These are phyloP conservation scores for Ciconia boyciana DNA, from an alignment of 2,113 vertebrate species.

Conservation along the genomic window DNA sequence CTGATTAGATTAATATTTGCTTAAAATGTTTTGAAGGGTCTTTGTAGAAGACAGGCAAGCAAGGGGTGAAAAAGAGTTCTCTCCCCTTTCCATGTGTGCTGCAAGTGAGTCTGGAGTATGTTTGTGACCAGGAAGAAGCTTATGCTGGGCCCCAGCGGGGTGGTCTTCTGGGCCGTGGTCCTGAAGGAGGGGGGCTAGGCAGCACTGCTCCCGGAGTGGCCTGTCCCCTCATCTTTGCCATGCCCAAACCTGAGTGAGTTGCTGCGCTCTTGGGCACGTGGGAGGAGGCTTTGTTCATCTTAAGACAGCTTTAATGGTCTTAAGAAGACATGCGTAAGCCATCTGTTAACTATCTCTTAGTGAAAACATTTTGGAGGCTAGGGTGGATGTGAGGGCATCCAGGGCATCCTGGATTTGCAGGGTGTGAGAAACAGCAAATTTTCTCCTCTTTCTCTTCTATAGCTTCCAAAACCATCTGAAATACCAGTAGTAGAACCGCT, in stretches of 20 bases:
- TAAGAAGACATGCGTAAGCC: not conserved
- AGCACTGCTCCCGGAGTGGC: not conserved
- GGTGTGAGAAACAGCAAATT: not conserved
- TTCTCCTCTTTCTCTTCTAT: not conserved
- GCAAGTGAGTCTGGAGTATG: not conserved
- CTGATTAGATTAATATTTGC: not conserved
- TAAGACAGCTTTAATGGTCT: not conserved
- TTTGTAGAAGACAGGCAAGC: not conserved
- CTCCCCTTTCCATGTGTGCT: not conserved
- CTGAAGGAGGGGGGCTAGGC: not conserved
- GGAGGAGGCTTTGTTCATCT: not conserved
- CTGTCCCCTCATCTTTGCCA: not conserved
- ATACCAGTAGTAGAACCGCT: not conserved
- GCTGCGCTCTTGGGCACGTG: not conserved
- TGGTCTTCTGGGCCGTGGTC: not conserved
- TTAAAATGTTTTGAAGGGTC: not conserved
- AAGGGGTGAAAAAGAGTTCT: not conserved
- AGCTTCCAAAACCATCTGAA: not conserved
- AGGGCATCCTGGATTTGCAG: not conserved
- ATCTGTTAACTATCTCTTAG: not conserved
- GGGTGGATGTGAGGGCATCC: not conserved
- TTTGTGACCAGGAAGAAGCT: not conserved
- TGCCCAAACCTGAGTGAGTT: not conserved
- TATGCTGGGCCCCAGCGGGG: not conserved
- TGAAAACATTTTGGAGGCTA: not conserved